phyloP scores from a whole-genome alignment of 2,113 vertebrate species.

The Chauna torquata region DNA sequence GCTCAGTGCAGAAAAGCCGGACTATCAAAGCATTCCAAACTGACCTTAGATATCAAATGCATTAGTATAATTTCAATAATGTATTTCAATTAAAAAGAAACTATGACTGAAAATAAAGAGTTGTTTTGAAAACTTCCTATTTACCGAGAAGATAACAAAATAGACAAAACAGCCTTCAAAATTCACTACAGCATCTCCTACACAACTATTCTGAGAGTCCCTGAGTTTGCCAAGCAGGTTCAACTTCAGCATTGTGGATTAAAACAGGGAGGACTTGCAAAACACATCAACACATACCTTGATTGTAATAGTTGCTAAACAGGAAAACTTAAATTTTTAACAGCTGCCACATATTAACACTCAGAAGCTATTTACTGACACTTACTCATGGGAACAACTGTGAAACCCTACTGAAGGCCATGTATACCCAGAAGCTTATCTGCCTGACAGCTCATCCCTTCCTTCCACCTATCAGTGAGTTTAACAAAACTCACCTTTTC shows the following conservation, averaged over 20 bases:
- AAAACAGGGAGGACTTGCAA: not conserved
- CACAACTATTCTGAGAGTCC: not conserved
- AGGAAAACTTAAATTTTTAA: not conserved
- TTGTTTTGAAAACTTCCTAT: not conserved
- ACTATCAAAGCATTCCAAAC: not conserved
- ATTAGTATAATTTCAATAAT: not conserved
- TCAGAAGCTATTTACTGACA: not conserved
- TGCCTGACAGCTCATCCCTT: not conserved
- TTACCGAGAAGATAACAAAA: not conserved
- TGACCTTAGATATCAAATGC: not conserved
- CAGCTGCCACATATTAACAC: not conserved
- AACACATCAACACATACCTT: not conserved
- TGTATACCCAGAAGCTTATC: not conserved
- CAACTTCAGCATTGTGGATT: not conserved
- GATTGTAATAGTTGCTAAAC: not conserved
- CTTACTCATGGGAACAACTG: not conserved
- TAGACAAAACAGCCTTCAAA: not conserved
- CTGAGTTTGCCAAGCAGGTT: not conserved
- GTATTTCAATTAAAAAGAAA: not conserved
- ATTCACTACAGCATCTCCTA: not conserved
- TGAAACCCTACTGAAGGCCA: fast-evolving
- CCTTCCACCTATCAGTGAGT: not conserved
- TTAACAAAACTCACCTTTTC: not conserved
- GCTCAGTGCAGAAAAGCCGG: not conserved
- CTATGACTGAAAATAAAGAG: not conserved